Evolutionary conservation across 2,888 invertebrate genomes (phyloP).

Genomic region (Epinotia bilunana): DNA sequence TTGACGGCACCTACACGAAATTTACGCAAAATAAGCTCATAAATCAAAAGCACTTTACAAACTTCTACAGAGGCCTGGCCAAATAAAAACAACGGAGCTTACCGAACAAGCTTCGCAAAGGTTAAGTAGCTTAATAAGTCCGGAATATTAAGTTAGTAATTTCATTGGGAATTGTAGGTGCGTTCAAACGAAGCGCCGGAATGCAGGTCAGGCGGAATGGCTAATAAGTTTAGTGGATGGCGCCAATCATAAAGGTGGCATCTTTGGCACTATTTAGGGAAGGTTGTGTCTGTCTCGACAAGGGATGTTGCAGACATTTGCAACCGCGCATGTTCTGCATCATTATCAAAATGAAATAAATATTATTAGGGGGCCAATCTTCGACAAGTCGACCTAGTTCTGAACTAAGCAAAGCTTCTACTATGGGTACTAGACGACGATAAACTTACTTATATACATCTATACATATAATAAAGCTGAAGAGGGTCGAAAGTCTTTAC

Average conservation of each 20-base stretch:
- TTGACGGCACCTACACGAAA: background rate
- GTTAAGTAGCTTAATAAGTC: constrained; percentile 25
- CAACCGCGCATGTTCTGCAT: no score
- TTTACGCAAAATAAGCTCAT: background rate
- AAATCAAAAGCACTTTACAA: constrained; percentile 20
- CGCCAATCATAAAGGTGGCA: background rate
- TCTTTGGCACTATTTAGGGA: background rate
- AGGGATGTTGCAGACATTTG: no score
- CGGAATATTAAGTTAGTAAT: constrained; percentile 29
- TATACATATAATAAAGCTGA: no score
- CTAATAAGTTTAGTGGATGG: constrained; percentile 3
- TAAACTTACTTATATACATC: no score
- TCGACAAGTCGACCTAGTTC: no score
- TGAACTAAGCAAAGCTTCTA: no score
- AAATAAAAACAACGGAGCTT: constrained; percentile 25
- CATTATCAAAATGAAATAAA: no score
- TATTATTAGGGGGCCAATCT: no score
- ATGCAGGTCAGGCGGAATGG: constrained; percentile 23
- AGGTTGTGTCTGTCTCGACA: no score
- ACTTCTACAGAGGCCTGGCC: constrained; percentile 7
- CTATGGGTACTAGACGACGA: no score
- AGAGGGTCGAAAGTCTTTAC: no score
- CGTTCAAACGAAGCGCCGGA: background rate
- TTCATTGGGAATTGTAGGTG: constrained; percentile 27
- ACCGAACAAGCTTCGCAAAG: constrained; percentile 13